Percentiles rank a stretch among this genome's conserved stretches.
These are phyloP conservation scores for Zaprionus capensis DNA, from an alignment of 1,140 invertebrate genomes.

Conservation along the genomic window DNA sequence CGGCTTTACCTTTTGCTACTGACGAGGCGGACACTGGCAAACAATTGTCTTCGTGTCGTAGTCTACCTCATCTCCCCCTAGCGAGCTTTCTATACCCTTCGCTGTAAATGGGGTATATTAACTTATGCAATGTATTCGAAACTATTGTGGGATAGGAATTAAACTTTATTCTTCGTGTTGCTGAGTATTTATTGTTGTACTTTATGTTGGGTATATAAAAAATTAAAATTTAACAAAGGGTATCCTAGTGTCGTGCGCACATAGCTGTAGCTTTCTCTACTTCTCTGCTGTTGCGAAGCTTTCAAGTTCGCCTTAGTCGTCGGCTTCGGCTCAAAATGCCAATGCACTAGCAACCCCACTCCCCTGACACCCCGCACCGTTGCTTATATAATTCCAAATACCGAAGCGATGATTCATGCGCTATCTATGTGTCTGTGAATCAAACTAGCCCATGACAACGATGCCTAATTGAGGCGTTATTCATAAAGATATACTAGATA, in stretches of 20 bases:
- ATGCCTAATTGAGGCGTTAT: slow-evolving; percentile 25
- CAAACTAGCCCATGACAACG: slow-evolving; percentile 8
- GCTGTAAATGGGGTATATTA: no score
- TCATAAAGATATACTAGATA: slow-evolving; percentile 14
- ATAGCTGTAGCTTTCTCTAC: not conserved
- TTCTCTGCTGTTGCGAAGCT: slow-evolving; percentile 42
- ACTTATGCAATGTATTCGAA: no score
- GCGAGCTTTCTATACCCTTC: not conserved
- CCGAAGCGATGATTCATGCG: slow-evolving; percentile 20
- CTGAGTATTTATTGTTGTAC: no score
- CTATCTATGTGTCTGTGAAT: slow-evolving; percentile 6
- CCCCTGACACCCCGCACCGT: not conserved
- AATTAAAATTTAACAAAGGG: no score
- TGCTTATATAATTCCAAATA: slow-evolving; percentile 14
- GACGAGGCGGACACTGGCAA: slow-evolving; percentile 13
- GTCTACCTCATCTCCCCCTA: not conserved
- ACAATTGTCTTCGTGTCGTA: slow-evolving; percentile 20
- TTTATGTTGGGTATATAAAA: no score
- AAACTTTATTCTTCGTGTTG: no score
- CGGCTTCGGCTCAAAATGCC: slow-evolving; percentile 10
- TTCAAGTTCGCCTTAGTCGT: slow-evolving; percentile 49
- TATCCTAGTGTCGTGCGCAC: no score
- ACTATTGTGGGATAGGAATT: no score
- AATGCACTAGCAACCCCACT: not conserved
- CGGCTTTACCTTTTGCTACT: slow-evolving; percentile 34